phyloP scores from a whole-genome alignment of 2,113 vertebrate genomes.

The Nibea albiflora region DNA sequence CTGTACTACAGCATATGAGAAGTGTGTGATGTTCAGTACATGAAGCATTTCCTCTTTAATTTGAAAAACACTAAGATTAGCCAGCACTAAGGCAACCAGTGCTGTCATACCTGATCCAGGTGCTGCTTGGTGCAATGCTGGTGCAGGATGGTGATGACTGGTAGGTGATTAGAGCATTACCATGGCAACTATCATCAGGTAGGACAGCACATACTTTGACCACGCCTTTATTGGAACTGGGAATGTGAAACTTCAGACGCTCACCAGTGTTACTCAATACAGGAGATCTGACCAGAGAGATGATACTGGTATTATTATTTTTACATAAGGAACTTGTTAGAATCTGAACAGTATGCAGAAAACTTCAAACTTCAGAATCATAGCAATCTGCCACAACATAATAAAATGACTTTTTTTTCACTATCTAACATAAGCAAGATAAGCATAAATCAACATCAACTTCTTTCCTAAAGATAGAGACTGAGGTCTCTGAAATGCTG shows the following conservation, averaged over 20 bases:
- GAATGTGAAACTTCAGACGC: constrained; percentile 63
- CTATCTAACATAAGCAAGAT: background rate
- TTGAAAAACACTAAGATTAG: too few relatives aligned
- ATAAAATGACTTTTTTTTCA: background rate
- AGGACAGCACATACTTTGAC: constrained; percentile 58
- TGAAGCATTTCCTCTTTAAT: too few relatives aligned
- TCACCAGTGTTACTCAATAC: constrained; percentile 62
- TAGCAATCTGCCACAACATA: background rate
- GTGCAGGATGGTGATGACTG: constrained; percentile 58
- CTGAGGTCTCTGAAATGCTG: background rate
- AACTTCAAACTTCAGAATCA: background rate
- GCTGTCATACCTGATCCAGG: constrained; percentile 66
- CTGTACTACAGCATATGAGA: too few relatives aligned
- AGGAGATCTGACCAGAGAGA: constrained; percentile 50
- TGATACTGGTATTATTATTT: background rate
- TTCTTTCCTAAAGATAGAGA: background rate
- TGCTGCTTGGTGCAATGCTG: constrained; percentile 30
- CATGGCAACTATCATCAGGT: constrained; percentile 62
- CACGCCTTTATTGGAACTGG: constrained; percentile 36
- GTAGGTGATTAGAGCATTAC: constrained; percentile 49
- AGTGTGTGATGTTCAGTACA: too few relatives aligned
- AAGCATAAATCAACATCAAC: background rate
- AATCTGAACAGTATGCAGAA: background rate
- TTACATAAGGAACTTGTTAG: background rate
- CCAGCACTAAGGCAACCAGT: background rate